Percentiles rank a stretch among this genome's conserved stretches.
These are phyloP conservation scores for Paedocypris sp. DNA, from an alignment of 2,113 vertebrate species.

Conservation along the genomic window DNA sequence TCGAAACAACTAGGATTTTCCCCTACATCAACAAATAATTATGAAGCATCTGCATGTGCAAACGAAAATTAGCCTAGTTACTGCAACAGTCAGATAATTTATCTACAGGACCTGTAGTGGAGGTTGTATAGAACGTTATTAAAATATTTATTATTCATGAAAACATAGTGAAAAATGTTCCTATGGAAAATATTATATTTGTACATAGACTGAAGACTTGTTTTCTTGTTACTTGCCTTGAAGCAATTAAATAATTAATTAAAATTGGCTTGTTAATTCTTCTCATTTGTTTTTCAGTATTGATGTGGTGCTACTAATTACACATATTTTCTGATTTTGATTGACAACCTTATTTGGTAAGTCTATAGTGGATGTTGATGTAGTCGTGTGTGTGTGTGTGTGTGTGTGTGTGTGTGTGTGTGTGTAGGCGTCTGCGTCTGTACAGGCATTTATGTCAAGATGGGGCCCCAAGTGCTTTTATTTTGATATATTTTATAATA, in stretches of 20 bases:
- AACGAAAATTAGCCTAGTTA: conserved; percentile 10
- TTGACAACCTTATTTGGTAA: conserved; percentile 8
- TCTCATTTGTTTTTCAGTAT: not conserved
- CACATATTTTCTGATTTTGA: not conserved
- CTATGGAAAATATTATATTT: not conserved
- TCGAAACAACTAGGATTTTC: conserved; percentile 31
- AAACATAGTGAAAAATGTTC: not conserved
- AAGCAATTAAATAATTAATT: conserved; percentile 15
- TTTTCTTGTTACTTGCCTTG: not conserved
- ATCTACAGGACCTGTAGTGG: not conserved
- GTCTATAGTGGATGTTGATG: no score
- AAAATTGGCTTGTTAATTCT: not conserved
- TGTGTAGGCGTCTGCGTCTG: not conserved
- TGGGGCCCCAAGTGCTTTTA: no score
- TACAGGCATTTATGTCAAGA: no score
- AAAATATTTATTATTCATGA: conserved; percentile 7
- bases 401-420: not conserved
- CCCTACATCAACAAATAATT: conserved; percentile 39
- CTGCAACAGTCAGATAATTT: not conserved
- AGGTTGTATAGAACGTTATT: not conserved
- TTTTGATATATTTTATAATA: no score
- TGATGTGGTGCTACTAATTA: not conserved
- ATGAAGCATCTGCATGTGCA: conserved; percentile 8
- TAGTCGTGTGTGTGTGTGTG: not conserved
- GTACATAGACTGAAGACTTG: conserved; percentile 7